Conservation (phyloP, 1,140 invertebrate genomes). For the Lucilia cuprina region DNA sequence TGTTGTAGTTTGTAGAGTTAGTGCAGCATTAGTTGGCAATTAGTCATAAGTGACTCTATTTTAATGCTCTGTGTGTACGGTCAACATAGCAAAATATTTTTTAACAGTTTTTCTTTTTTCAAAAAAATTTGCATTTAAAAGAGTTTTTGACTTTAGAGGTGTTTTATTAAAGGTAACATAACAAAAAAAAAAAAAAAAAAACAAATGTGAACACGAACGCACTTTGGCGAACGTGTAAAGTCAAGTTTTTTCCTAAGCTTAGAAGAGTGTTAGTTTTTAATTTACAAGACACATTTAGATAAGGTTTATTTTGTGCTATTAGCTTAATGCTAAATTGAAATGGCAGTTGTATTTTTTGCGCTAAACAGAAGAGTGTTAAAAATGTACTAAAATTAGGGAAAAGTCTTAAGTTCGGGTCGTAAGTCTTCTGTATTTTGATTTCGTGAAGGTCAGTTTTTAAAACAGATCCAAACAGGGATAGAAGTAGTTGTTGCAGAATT, state of each 20-base stretch:
- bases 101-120: background rate
- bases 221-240: slow-evolving; percentile 1
- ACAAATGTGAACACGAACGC: background rate
- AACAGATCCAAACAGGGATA: too few species aligned
- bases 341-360: too few species aligned
- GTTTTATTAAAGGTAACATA: background rate
- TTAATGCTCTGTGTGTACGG: background rate
- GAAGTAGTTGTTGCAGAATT: too few species aligned
- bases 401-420: too few species aligned
- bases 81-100: background rate
- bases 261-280: slow-evolving; percentile 1
- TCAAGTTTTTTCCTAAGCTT: background rate
- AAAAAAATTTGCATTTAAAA: background rate
- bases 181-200: background rate
- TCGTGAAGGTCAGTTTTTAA: too few species aligned
- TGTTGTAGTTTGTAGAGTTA: background rate
- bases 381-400: too few species aligned
- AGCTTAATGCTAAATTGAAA: too few species aligned
- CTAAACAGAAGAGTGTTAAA: too few species aligned
- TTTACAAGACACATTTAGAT: slow-evolving; percentile 7
- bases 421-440: too few species aligned
- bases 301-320: background rate
- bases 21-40: slow-evolving; percentile 5
- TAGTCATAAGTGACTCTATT: slow-evolving; percentile 6
- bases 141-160: background rate